phyloP scores from a whole-genome alignment of 2,888 invertebrate species.

The Choreutis nemorana region DNA sequence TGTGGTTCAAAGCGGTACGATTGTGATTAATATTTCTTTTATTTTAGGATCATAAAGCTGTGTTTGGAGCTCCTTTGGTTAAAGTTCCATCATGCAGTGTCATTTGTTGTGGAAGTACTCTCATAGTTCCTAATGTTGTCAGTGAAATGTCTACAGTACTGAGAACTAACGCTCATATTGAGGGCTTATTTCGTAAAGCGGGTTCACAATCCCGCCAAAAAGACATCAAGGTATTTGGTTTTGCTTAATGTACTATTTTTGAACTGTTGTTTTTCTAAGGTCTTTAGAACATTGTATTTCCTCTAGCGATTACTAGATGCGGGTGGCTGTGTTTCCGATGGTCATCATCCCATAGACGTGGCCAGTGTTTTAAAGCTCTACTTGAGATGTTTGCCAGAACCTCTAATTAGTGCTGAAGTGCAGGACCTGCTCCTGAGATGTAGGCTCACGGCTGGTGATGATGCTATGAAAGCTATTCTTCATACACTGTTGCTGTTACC shows the following conservation, averaged over 20 bases:
- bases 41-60: constrained; percentile 49
- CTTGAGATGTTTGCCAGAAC: constrained; percentile 84
- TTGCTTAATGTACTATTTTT: constrained; percentile 1
- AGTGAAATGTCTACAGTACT: constrained; percentile 76
- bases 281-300: constrained; percentile 7
- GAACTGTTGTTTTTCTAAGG: background rate
- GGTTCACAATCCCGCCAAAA: constrained; percentile 84
- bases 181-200: constrained; percentile 89
- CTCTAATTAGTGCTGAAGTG: constrained; percentile 76
- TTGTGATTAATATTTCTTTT: constrained; percentile 7
- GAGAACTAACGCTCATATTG: constrained; percentile 72
- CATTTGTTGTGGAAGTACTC: constrained; percentile 72
- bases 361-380: constrained; percentile 88
- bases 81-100: constrained; percentile 61
- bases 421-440: constrained; percentile 82
- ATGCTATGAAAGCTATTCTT: constrained; percentile 70
- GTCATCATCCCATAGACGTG: constrained; percentile 83
- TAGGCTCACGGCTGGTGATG: constrained; percentile 63
- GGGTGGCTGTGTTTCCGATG: constrained; percentile 73
- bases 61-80: constrained; percentile 54
- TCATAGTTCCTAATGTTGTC: constrained; percentile 77
- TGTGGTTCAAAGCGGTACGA: background rate
- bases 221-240: constrained; percentile 73
- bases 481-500: constrained; percentile 79
- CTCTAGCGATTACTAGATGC: constrained; percentile 72